Conservation (phyloP, 2,888 invertebrate species). For the Dynastes maya region DNA sequence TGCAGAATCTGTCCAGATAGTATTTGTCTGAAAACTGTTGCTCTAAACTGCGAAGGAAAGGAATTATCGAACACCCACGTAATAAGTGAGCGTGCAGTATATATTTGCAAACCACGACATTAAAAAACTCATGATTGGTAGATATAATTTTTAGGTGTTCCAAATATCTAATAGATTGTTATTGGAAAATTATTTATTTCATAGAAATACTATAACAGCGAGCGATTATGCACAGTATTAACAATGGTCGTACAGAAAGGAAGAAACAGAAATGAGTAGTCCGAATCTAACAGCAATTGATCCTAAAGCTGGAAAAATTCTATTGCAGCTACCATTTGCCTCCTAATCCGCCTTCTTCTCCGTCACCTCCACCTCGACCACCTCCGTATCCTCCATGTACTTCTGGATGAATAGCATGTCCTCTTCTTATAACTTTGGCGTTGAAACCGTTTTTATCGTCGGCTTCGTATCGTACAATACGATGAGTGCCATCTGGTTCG, state of each 20-base stretch:
- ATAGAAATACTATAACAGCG: conserved; percentile 31
- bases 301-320: neutral
- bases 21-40: no score
- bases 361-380: neutral
- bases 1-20: no score
- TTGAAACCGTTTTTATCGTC: conserved; percentile 69
- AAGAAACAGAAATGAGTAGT: conserved; percentile 3
- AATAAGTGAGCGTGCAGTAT: no score
- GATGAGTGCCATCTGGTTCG: conserved; percentile 69
- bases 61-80: no score
- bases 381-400: conserved; percentile 12
- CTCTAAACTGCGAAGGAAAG: no score
- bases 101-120: no score
- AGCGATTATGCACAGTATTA: neutral
- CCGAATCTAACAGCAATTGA: conserved; percentile 19
- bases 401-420: conserved; percentile 48
- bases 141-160: no score
- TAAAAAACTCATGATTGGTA: no score
- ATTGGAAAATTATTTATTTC: conserved; percentile 27
- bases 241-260: conserved; percentile 1
- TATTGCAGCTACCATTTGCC: conserved; percentile 56
- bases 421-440: conserved; percentile 58
- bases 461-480: conserved; percentile 69
- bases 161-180: no score
- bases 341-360: conserved; percentile 65